Base-by-base conservation (phyloP, 2,888 invertebrate genomes). In the Cordilura impudica region DNA sequence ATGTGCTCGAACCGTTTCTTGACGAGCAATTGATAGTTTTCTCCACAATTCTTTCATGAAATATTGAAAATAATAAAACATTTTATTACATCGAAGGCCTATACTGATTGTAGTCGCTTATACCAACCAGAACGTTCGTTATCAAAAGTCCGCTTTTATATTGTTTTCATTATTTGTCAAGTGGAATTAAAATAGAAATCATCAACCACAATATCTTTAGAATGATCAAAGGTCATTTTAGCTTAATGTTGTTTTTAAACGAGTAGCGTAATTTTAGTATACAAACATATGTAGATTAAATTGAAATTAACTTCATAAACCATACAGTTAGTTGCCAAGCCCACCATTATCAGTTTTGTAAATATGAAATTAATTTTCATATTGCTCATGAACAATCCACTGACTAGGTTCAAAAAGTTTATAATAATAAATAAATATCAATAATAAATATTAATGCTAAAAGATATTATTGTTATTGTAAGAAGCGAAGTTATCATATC, bases 171-270 rank as follows among this genome's bases (percentile, higher is more conserved):
- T 56, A 65, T 60, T 78, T 72, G 72, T 58, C 58, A 70, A 73
- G 31, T 61, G 66, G 16, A 12, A 70, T 78, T 70, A 70, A 70
- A 70, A 69, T 60, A 65, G 53, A 72, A 72, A 66, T 54, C 60
- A 66, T 61, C 14, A 47, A 53, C 61, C n/a, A 54, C 23, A 51
- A 58, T 63, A 69, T 69, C 69, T 23, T 23, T 31, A 54, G 21
- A 53, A 63, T 73, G 78, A 60, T 58, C 78, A 78, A 73, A 78
- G 78, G 69, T 78, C 65, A 60, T 14, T 65, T 56, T 29, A 18
- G 10, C n/a, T 14, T 35, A 14, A n/a, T 66, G 31, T 43, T 31
- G 19, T 47, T 16, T 31, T 18, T 26, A 31, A 45, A 49, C 58
- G 29, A 16, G n/a, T 8, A 12, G 31, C 47, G 3, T 12, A 61